Conservation (phyloP, 2,797 vertebrate genomes). For the Clangula hyemalis region DNA sequence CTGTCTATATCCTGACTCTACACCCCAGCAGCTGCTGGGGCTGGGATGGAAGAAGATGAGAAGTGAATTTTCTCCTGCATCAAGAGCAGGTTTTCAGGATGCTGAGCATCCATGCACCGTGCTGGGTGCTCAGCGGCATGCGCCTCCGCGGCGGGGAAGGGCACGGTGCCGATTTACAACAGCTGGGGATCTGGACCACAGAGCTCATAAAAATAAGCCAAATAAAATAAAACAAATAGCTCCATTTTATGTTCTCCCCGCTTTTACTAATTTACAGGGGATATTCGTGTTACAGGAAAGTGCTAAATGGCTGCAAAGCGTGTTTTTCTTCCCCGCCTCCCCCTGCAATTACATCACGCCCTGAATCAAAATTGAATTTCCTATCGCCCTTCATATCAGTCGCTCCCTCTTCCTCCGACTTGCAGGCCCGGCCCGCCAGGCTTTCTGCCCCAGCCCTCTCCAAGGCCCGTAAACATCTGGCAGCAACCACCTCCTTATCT, state of each 20-base stretch:
- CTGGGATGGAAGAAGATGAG: not conserved
- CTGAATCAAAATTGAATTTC: slow-evolving; percentile 32
- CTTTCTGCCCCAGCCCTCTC: not conserved
- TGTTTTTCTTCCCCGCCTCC: not conserved
- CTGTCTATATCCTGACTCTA: not conserved
- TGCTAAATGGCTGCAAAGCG: not conserved
- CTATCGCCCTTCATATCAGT: slow-evolving; percentile 11
- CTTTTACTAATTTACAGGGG: not conserved
- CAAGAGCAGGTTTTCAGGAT: not conserved
- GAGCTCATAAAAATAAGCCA: not conserved
- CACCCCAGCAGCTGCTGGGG: not conserved
- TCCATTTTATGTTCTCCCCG: not conserved
- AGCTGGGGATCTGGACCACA: not conserved
- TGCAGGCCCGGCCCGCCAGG: not conserved
- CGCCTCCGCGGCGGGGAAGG: rapidly evolving
- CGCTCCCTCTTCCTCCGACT: not conserved
- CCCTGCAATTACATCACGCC: not conserved
- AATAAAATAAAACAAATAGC: slow-evolving; percentile 14
- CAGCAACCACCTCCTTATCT: slow-evolving; percentile 34
- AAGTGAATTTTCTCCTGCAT: not conserved
- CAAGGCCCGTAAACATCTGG: not conserved
- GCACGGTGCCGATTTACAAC: not conserved
- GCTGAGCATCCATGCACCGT: rapidly evolving
- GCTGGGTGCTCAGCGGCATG: not conserved
- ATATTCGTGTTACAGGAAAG: not conserved